Conservation (phyloP, 2,888 invertebrate species). For the Hydrotaea diabolus region DNA sequence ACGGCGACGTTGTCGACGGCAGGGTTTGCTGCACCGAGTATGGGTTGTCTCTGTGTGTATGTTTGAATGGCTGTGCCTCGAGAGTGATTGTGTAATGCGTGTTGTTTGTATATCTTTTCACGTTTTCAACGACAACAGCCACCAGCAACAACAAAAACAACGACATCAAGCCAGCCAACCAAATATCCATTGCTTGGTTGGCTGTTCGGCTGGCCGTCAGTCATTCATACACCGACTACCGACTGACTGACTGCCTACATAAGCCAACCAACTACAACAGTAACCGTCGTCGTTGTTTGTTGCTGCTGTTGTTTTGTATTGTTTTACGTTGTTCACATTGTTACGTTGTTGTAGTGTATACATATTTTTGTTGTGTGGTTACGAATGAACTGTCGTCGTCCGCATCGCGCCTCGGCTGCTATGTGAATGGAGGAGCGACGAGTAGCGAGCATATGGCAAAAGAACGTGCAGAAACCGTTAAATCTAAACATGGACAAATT, state of each 20-base stretch:
- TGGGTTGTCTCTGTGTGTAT: neutral
- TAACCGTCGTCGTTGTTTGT: neutral
- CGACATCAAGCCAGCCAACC: neutral
- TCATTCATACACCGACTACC: neutral
- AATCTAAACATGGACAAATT: conserved; percentile 6
- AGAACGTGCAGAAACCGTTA: conserved; percentile 49
- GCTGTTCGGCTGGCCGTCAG: neutral
- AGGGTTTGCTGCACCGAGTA: neutral
- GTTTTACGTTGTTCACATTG: too few relatives aligned
- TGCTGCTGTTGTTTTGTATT: too few relatives aligned
- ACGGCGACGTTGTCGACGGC: neutral
- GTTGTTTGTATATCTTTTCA: conserved; percentile 11
- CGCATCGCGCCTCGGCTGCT: neutral
- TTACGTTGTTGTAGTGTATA: neutral
- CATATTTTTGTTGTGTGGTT: neutral
- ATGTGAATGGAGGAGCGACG: neutral
- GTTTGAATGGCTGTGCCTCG: conserved; percentile 1
- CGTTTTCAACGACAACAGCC: neutral
- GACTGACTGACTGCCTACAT: neutral
- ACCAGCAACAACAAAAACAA: neutral
- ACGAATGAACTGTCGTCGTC: conserved; percentile 4
- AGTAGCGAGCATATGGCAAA: conserved; percentile 36
- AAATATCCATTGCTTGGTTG: neutral
- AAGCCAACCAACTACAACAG: neutral
- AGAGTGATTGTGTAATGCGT: conserved; percentile 30